Conservation (phyloP, 2,113 vertebrate genomes). For the Nothocercus julius region DNA sequence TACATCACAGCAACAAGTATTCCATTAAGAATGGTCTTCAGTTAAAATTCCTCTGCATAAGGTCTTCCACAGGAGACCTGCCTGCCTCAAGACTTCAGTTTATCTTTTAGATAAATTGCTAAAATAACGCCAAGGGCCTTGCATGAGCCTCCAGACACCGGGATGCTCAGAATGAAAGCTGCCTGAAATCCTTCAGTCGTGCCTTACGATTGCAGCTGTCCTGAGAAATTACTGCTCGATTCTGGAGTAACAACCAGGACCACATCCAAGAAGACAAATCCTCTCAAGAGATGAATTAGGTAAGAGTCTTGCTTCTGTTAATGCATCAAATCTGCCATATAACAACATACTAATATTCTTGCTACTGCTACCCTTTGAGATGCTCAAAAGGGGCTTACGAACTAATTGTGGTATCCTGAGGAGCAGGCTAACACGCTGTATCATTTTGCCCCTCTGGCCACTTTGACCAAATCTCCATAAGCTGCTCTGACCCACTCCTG, state of each 20-base stretch:
- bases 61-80: neutral
- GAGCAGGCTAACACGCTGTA: neutral
- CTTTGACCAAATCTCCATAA: constrained; percentile 25
- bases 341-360: neutral
- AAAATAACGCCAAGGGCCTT: neutral
- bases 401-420: neutral
- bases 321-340: neutral
- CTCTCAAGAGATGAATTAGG: neutral
- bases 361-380: neutral
- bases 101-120: constrained; percentile 1
- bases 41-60: neutral
- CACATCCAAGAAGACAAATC: neutral
- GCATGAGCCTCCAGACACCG: neutral
- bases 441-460: neutral
- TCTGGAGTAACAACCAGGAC: neutral
- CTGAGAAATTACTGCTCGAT: neutral
- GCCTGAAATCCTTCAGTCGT: neutral
- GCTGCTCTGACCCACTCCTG: constrained; percentile 18
- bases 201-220: neutral
- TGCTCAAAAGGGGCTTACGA: neutral
- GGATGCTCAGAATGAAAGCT: neutral
- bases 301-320: neutral
- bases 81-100: neutral
- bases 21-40: neutral
- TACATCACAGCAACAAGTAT: neutral